Evolutionary conservation across 2,113 vertebrate genomes (phyloP).

Genomic region (Polypterus senegalus): DNA sequence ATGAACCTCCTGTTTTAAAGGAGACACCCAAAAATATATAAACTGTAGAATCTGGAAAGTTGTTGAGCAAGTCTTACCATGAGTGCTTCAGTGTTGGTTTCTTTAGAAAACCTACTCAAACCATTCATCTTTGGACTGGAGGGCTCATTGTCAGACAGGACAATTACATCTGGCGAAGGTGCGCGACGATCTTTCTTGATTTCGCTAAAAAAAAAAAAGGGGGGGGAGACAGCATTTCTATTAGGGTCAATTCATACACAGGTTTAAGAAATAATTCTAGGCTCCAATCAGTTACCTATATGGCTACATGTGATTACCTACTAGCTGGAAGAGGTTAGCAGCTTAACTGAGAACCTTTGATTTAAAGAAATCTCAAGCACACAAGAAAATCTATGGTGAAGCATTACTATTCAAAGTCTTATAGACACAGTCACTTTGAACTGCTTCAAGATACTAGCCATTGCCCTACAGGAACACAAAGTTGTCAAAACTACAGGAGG

Average conservation of each 20-base stretch:
- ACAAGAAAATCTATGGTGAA: too few relatives aligned
- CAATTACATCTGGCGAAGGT: conserved; percentile 78
- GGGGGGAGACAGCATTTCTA: background rate
- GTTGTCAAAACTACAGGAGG: background rate
- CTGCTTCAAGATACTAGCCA: background rate
- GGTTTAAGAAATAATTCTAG: too few relatives aligned
- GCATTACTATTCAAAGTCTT: too few relatives aligned
- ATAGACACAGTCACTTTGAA: too few relatives aligned
- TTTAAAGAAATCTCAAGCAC: too few relatives aligned
- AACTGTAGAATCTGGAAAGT: background rate
- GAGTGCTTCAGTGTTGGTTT: conserved; percentile 72
- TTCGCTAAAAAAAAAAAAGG: conserved; percentile 43
- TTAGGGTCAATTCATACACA: background rate
- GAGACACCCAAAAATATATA: background rate
- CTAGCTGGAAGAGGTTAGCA: too few relatives aligned
- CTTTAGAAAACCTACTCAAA: conserved; percentile 56
- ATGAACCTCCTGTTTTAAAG: background rate
- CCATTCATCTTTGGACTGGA: conserved; percentile 82
- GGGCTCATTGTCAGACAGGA: conserved; percentile 84
- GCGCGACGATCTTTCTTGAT: conserved; percentile 64
- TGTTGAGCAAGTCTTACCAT: conserved; percentile 53
- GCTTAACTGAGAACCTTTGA: too few relatives aligned
- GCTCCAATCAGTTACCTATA: too few relatives aligned
- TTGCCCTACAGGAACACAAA: background rate
- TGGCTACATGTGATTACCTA: too few relatives aligned